Conservation (phyloP, 2,113 vertebrate species). For the Silurus meridionalis region DNA sequence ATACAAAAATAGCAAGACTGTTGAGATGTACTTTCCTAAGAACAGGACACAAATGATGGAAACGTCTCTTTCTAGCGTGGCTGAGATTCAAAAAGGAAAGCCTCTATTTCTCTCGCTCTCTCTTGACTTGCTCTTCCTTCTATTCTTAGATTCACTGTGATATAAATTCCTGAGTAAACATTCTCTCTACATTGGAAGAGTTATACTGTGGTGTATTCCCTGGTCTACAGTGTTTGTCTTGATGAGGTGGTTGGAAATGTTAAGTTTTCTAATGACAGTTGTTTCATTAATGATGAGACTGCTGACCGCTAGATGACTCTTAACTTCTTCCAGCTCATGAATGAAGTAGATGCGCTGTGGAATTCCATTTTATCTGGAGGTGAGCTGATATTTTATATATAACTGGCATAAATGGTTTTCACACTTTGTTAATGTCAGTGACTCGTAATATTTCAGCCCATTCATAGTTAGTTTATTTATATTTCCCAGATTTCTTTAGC, state of each 20-base stretch:
- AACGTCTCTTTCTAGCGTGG: slow-evolving; percentile 53
- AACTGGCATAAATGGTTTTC: slow-evolving; percentile 36
- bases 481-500: slow-evolving; percentile 28
- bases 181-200: slow-evolving; percentile 2
- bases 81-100: slow-evolving; percentile 62
- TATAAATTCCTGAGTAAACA: not conserved
- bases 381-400: not conserved
- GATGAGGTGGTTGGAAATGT: slow-evolving; percentile 21
- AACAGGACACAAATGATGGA: slow-evolving; percentile 70
- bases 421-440: slow-evolving; percentile 39
- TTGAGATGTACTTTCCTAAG: slow-evolving; percentile 76
- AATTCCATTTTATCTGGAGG: not conserved
- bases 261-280: slow-evolving; percentile 13
- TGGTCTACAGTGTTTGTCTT: slow-evolving; percentile 4
- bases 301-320: slow-evolving; percentile 24
- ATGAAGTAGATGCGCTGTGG: not conserved
- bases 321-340: not conserved
- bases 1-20: slow-evolving; percentile 69
- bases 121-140: not conserved
- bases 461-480: not conserved
- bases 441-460: slow-evolving; percentile 33
- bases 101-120: slow-evolving; percentile 64
- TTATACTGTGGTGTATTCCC: not conserved
- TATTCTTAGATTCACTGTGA: slow-evolving; percentile 9
- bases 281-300: not conserved